Evolutionary conservation across 2,888 invertebrate genomes (phyloP), one percentile per base, ranked within the genome.

Genomic region (Troides oblongomaculatus): DNA sequence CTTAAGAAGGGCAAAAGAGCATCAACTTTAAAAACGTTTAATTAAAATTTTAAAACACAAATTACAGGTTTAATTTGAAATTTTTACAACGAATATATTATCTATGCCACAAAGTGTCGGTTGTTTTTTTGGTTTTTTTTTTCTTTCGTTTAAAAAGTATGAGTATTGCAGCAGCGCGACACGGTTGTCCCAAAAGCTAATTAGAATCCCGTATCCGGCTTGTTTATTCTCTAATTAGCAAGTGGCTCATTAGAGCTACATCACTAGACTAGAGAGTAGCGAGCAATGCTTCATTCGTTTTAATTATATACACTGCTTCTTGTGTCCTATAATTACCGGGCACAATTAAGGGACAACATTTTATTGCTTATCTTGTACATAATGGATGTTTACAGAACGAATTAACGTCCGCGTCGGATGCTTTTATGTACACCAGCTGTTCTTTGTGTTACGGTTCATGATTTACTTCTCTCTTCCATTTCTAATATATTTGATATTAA

Each of bases 171-270:
- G 66, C 59, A 68, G 69, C 70, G 71, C 74, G 74, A 75, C 78
- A 74, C 73, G 84, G 83, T 83, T 86, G 85, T 88, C 86, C 89
- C 86, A 87, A 90, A 90, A 88, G 90, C 90, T 89, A 92, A 92
- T 92, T 92, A 92, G 88, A 90, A 88, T 88, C 86, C 83, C 80
- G 87, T 88, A 91, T 86, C 88, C 84, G 83, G 84, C 85, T 87
- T 90, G 90, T 91, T 90, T 90, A 89, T 90, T 86, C 90, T 82
- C 89, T 90, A 92, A 91, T 91, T 92, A 91, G 90, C 89, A 81
- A 89, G 85, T 84, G 84, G 82, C 89, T 91, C 91, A 90, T 92
- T 92, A 90, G 87, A 86, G 86, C 84, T 84, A 88, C 88, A 88
- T 87, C 86, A 85, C 86, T 87, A 88, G 83, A 83, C 84, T 81